These are phyloP conservation scores for Aradus depressus DNA, from an alignment of 2,888 invertebrate genomes.

Conservation along the genomic window DNA sequence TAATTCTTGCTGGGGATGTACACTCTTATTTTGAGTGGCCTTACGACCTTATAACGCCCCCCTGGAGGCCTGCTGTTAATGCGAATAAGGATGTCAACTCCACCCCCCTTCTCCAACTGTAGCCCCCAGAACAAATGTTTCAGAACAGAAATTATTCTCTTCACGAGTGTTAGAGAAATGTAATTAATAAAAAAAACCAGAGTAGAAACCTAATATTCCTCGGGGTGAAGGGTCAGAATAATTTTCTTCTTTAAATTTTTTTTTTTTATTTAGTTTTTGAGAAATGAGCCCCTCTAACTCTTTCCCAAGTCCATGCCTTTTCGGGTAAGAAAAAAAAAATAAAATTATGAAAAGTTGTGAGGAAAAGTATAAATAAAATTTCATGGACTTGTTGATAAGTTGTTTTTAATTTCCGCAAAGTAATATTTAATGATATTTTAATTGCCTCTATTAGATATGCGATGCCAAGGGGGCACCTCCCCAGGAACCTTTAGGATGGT, in stretches of 20 bases:
- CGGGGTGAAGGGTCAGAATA: conserved; percentile 10
- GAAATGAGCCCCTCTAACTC: conserved; percentile 14
- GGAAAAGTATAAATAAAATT: conserved; percentile 24
- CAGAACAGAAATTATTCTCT: conserved; percentile 17
- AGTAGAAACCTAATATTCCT: conserved; percentile 17
- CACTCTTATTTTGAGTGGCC: no score
- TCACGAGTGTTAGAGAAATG: conserved; percentile 16
- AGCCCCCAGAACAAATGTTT: conserved; percentile 18
- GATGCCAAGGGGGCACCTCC: no score
- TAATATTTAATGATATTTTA: conserved; percentile 26
- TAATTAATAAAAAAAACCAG: conserved; percentile 19
- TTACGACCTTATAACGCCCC: no score
- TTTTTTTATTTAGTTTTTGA: conserved; percentile 5
- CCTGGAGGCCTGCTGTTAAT: no score
- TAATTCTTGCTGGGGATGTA: no score
- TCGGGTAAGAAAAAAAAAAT: no score
- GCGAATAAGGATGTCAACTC: conserved; percentile 11
- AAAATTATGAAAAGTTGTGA: no score
- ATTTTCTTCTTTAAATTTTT: conserved; percentile 14
- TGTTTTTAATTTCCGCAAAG: conserved; percentile 24
- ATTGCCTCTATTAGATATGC: conserved; percentile 17
- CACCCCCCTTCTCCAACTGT: no score
- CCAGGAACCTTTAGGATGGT: background rate
- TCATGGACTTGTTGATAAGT: conserved; percentile 24
- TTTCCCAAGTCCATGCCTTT: no score